These are phyloP conservation scores for Diachasmimorpha longicaudata DNA, from an alignment of 1,140 invertebrate genomes.

Conservation along the genomic window DNA sequence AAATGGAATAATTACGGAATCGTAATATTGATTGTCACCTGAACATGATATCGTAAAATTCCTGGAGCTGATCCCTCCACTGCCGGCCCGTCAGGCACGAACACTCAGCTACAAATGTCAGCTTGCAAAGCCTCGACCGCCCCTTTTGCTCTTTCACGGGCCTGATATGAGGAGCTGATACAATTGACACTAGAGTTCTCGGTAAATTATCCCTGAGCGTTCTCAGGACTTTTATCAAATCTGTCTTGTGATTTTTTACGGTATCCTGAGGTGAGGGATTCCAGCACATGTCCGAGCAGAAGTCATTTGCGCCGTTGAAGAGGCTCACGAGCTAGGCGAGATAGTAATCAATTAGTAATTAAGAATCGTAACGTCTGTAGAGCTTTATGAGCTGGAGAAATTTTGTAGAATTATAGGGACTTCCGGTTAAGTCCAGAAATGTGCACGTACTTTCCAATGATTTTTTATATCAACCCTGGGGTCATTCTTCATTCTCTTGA, in stretches of 20 bases:
- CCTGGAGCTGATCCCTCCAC: constrained; percentile 28
- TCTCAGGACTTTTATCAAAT: constrained; percentile 63
- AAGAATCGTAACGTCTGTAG: no score
- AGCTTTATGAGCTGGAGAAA: no score
- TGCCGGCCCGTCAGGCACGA: constrained; percentile 61
- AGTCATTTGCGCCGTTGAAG: constrained; percentile 74
- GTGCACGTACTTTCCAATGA: constrained; percentile 71
- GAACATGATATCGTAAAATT: constrained; percentile 50
- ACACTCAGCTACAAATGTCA: constrained; percentile 58
- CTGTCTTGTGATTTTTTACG: constrained; percentile 58
- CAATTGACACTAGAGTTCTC: constrained; percentile 67
- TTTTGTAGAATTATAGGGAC: no score
- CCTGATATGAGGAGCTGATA: constrained; percentile 60
- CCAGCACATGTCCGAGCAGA: constrained; percentile 71
- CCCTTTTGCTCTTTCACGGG: constrained; percentile 43
- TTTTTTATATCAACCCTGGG: constrained; percentile 65
- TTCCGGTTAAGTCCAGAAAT: no score
- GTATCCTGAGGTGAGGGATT: constrained; percentile 43
- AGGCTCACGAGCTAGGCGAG: constrained; percentile 67
- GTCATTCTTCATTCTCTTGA: constrained; percentile 68
- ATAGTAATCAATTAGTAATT: background rate
- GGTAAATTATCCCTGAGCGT: constrained; percentile 68
- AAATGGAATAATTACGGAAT: no score
- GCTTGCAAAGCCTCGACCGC: constrained; percentile 48
- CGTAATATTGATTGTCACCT: no score